Percentiles rank a stretch among this genome's conserved stretches.
Evolutionary conservation across 2,113 vertebrate genomes (phyloP).

Genomic region (Bufo gargarizans): DNA sequence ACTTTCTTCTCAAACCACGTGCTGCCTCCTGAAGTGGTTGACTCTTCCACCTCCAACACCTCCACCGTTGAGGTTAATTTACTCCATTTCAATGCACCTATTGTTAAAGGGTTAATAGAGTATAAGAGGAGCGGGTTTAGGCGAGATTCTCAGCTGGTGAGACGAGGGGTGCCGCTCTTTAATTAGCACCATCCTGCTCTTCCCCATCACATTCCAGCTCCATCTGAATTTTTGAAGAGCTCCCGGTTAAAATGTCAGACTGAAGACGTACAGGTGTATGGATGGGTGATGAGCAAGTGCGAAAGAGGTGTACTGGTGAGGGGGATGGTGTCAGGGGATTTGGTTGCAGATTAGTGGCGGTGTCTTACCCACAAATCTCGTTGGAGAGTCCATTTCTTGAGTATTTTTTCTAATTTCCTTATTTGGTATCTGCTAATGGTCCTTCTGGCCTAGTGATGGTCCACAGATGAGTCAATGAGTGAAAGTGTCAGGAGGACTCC

Average conservation of each 20-base stretch:
- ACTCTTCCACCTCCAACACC: background rate
- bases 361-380: background rate
- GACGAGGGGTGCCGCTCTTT: conserved; percentile 17
- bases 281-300: conserved; percentile 26
- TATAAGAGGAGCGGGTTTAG: background rate
- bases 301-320: background rate
- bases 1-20: too few relatives aligned
- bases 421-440: too few relatives aligned
- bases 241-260: background rate
- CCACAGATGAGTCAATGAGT: too few relatives aligned
- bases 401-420: too few relatives aligned
- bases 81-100: background rate
- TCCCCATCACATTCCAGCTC: background rate
- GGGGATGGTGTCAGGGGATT: background rate
- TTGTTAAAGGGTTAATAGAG: background rate
- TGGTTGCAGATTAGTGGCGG: background rate
- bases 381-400: background rate
- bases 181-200: conserved; percentile 27
- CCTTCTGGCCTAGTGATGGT: too few relatives aligned
- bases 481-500: background rate
- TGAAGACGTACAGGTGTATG: conserved; percentile 33
- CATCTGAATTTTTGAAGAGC: conserved; percentile 1
- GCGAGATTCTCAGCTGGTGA: background rate
- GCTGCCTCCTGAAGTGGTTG: background rate
- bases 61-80: background rate